Evolutionary conservation across 2,113 vertebrate genomes (phyloP), one percentile per base, ranked within the genome.

Genomic region (Steatornis caripensis): DNA sequence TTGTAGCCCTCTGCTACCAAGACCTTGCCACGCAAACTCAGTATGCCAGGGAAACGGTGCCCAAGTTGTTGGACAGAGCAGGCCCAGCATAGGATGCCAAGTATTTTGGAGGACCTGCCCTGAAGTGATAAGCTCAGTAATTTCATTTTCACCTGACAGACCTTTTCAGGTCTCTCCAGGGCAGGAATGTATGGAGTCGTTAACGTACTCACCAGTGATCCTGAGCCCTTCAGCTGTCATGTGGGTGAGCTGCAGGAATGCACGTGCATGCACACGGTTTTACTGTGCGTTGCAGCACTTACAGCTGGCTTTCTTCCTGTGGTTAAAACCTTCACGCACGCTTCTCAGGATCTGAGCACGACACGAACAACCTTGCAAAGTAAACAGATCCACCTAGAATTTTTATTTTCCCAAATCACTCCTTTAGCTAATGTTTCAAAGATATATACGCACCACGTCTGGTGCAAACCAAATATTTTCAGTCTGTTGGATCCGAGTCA

Each of bases 391-490:
- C 97, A 96, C 98, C 97, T 92, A 96, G 77, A 85, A 84, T 66
- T 96, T 93, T 97, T 98, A 96, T 98, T 98, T 98, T 98, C 90
- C 82, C 91, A 98, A 98, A 98, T 98, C 98, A 98, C 97, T 98
- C 98, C 98, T 98, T 98, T 98, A 97, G 98, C 98, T 98, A 98
- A 98, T 97, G 97, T 97, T 98, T 98, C 98, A 97, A 97, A 97
- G 97, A 87, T 51, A 58, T 22, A 62, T 90, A 98, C 96, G 98
- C 90, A 97, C 87, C 88, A 66, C 98, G 98, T 98, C 98, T 99
- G 98, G 97, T 93, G 95, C 94, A 98, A 98, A 98, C 98, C 98
- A 98, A 98, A 98, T 98, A 98, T 97, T 98, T 98, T 98, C 97
- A 98, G 97, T 98, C 97, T 89, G 94, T 97, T 92, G 87, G 97